phyloP scores from a whole-genome alignment of 37 sponge, comb jelly and placozoan species.

The Mnemiopsis leidyi region DNA sequence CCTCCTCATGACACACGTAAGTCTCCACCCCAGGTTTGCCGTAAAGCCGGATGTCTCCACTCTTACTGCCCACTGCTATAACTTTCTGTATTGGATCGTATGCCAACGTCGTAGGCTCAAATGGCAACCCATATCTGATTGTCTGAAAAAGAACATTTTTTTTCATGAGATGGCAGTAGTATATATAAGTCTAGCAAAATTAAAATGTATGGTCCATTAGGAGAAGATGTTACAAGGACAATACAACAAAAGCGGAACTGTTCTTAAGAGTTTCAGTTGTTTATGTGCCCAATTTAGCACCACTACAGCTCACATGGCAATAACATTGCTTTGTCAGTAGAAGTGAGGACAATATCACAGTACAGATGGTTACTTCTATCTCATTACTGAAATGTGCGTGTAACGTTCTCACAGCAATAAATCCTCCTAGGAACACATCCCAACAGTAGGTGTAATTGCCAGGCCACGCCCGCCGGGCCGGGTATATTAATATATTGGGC shows the following conservation, averaged over 20 bases:
- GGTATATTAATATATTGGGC: background rate
- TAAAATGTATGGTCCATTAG: too few relatives aligned
- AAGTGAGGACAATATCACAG: too few relatives aligned
- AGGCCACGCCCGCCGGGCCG: background rate
- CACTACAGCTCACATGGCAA: background rate
- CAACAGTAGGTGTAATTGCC: background rate
- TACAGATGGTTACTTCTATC: too few relatives aligned
- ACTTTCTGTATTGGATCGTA: slow-evolving; percentile 74
- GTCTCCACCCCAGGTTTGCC: slow-evolving; percentile 60
- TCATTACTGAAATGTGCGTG: too few relatives aligned
- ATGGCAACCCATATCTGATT: slow-evolving; percentile 77
- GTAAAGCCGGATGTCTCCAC: slow-evolving; percentile 76
- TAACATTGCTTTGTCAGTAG: too few relatives aligned
- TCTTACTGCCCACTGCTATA: slow-evolving; percentile 74
- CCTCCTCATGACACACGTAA: slow-evolving; percentile 53
- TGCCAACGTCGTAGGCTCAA: slow-evolving; percentile 75
- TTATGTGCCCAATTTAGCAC: background rate
- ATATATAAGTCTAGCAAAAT: too few relatives aligned
- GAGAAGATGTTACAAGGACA: too few relatives aligned
- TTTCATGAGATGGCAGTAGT: background rate
- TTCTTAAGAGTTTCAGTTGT: background rate
- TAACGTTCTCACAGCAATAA: background rate
- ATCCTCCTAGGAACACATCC: background rate
- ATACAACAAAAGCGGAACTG: too few relatives aligned
- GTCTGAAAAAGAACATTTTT: slow-evolving; percentile 65